Evolutionary conservation across 2,797 vertebrate species (phyloP).

Genomic region (Prunella strophiata): DNA sequence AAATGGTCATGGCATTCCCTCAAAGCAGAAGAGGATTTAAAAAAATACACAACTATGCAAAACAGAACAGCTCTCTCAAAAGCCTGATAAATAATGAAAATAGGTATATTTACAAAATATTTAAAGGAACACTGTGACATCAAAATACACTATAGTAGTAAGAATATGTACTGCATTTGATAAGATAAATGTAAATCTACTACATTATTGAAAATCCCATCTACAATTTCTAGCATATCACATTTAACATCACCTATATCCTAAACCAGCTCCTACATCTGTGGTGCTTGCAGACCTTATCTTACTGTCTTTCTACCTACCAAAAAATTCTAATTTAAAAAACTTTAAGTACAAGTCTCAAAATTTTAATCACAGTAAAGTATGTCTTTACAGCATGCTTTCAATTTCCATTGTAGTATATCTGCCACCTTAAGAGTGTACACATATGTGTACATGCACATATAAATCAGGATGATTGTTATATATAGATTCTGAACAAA

Average conservation of each 20-base stretch:
- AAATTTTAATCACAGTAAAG: neutral
- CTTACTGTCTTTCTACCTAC: neutral
- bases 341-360: neutral
- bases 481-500: neutral
- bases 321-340: neutral
- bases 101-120: neutral
- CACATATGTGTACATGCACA: neutral
- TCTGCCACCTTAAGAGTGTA: neutral
- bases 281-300: neutral
- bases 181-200: neutral
- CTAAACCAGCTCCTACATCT: neutral
- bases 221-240: neutral
- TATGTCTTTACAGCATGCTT: neutral
- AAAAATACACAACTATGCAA: neutral
- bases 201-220: neutral
- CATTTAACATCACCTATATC: neutral
- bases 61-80: neutral
- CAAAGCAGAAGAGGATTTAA: neutral
- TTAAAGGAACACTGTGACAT: neutral
- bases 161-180: neutral
- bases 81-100: neutral
- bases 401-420: neutral
- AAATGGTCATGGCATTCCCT: neutral
- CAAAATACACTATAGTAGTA: neutral
- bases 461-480: neutral